phyloP scores from a whole-genome alignment of 1,140 invertebrate species.

The Megathymus violae region DNA sequence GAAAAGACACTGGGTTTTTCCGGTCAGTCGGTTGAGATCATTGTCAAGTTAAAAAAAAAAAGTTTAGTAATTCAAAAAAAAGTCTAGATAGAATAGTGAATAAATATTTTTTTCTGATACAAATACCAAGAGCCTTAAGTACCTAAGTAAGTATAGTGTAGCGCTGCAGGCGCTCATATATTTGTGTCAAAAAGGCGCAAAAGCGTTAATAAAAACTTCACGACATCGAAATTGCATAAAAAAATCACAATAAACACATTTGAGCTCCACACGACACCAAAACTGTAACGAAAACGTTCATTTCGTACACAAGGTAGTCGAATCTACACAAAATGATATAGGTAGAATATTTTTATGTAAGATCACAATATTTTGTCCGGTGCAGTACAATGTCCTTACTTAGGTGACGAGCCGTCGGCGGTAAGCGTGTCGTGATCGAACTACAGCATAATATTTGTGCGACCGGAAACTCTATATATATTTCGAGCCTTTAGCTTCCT shows the following conservation, averaged over 20 bases:
- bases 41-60: background rate
- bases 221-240: slow-evolving; percentile 71
- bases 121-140: slow-evolving; percentile 5
- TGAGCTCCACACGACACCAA: slow-evolving; percentile 64
- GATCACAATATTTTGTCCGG: slow-evolving; percentile 31
- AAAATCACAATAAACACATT: slow-evolving; percentile 65
- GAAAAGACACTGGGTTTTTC: background rate
- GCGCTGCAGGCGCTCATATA: slow-evolving; percentile 1
- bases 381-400: slow-evolving; percentile 28
- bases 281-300: slow-evolving; percentile 44
- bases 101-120: slow-evolving; percentile 6
- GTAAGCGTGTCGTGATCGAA: too few relatives aligned
- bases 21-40: background rate
- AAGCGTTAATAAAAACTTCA: slow-evolving; percentile 77
- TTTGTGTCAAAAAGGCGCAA: slow-evolving; percentile 69
- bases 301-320: slow-evolving; percentile 25
- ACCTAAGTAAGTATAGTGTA: slow-evolving; percentile 33
- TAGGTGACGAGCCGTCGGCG: too few relatives aligned
- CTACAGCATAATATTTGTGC: too few relatives aligned
- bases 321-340: slow-evolving; percentile 35
- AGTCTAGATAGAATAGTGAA: too few relatives aligned
- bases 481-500: too few relatives aligned
- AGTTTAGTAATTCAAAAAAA: too few relatives aligned
- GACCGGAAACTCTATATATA: too few relatives aligned
- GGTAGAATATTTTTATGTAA: slow-evolving; percentile 18